Evolutionary conservation across 2,888 invertebrate species (phyloP).

Genomic region (Nomada fabriciana): DNA sequence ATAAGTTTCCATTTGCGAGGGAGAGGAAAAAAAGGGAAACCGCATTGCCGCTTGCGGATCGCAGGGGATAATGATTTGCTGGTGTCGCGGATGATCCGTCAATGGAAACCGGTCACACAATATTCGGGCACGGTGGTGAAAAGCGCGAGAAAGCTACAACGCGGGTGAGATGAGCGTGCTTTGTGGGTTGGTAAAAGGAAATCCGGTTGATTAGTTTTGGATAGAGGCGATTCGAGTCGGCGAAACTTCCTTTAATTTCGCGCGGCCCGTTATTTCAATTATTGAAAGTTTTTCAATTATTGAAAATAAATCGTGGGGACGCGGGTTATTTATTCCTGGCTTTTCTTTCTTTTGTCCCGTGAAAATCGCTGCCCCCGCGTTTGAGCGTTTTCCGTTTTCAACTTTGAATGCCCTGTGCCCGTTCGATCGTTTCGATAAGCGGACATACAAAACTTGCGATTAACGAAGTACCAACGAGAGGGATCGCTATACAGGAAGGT

Average conservation of each 20-base stretch:
- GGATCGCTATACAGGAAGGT: not conserved
- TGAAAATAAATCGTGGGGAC: slow-evolving; percentile 36
- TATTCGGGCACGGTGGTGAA: slow-evolving; percentile 1
- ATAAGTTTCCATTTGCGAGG: no score
- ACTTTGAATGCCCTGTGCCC: not conserved
- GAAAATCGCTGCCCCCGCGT: slow-evolving; percentile 15
- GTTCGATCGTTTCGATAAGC: not conserved
- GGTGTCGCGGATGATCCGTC: slow-evolving; percentile 41
- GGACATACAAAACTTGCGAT: slow-evolving; percentile 29
- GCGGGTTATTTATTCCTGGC: slow-evolving; percentile 6
- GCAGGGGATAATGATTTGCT: slow-evolving; percentile 45
- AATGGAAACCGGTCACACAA: slow-evolving; percentile 44
- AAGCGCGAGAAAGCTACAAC: not conserved
- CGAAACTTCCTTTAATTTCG: slow-evolving; percentile 50
- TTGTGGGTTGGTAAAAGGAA: slow-evolving; percentile 52
- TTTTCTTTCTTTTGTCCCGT: not conserved
- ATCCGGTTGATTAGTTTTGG: slow-evolving; percentile 60
- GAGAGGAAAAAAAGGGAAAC: not conserved
- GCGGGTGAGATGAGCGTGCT: slow-evolving; percentile 3
- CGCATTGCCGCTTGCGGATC: slow-evolving; percentile 44
- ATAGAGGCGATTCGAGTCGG: slow-evolving; percentile 44
- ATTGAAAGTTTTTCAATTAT: slow-evolving; percentile 41
- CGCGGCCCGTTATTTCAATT: slow-evolving; percentile 48
- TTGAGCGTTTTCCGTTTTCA: slow-evolving; percentile 1
- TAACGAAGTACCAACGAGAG: slow-evolving; percentile 4